A percentile compares a stretch with the other conserved stretches of the same genome.
Evolutionary conservation across 2,888 invertebrate genomes (phyloP).

Genomic region (Linnaemya tessellans): DNA sequence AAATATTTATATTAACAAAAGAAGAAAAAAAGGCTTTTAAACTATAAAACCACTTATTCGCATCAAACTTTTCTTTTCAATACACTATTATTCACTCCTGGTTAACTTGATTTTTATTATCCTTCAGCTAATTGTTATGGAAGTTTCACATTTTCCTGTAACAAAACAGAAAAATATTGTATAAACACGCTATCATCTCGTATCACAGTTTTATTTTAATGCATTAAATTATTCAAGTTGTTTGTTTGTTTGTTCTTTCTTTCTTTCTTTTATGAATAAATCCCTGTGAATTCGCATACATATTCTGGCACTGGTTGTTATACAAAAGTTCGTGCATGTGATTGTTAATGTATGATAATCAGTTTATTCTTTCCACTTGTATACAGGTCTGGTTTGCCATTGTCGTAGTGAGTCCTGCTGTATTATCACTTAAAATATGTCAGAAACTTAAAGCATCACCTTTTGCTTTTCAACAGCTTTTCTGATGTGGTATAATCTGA

Average conservation of each 20-base stretch:
- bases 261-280: constrained; percentile 59
- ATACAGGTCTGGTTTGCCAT: not conserved
- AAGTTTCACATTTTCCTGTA: not conserved
- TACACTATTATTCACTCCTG: too few relatives aligned
- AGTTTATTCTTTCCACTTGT: constrained; percentile 18
- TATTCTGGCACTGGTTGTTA: not conserved
- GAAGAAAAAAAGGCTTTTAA: too few relatives aligned
- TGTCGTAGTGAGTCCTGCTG: not conserved
- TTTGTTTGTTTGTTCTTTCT: too few relatives aligned
- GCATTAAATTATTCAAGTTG: constrained; percentile 36
- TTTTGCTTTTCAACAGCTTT: constrained; percentile 12
- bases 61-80: too few relatives aligned
- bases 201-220: constrained; percentile 19
- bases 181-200: not conserved
- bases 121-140: not conserved
- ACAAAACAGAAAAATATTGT: not conserved
- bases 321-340: not conserved
- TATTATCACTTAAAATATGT: constrained; percentile 13
- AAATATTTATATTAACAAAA: too few relatives aligned
- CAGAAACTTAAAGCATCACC: constrained; percentile 40
- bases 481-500: not conserved
- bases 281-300: constrained; percentile 42
- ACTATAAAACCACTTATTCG: too few relatives aligned
- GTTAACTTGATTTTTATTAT: not conserved
- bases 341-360: constrained; percentile 48